Percentiles rank a stretch among this genome's conserved stretches.
These are phyloP conservation scores for Magallana ariakensis DNA, from an alignment of 1,140 invertebrate species.

Conservation along the genomic window DNA sequence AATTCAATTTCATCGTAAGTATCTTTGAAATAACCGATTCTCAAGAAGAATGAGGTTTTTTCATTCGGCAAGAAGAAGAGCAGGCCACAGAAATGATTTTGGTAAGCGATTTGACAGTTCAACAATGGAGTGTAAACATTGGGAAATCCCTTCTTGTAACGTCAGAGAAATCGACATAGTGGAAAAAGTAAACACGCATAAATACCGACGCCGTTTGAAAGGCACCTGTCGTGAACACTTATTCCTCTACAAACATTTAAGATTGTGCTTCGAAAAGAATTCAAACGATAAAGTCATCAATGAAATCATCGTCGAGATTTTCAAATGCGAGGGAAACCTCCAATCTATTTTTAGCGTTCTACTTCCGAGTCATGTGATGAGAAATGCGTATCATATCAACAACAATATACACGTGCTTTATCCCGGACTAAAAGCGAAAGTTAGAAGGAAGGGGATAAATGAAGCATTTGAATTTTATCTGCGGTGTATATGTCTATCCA, in stretches of 20 bases:
- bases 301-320: conserved; percentile 60
- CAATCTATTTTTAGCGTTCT: conserved; percentile 67
- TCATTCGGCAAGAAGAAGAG: conserved; percentile 18
- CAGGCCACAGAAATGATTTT: conserved; percentile 4
- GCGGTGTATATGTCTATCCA: conserved; percentile 51
- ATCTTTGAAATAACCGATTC: too few species aligned
- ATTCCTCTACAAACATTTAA: conserved; percentile 56
- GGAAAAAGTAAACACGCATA: conserved; percentile 44
- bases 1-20: too few species aligned
- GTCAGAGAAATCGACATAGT: conserved; percentile 38
- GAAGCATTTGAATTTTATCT: conserved; percentile 61
- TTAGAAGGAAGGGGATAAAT: conserved; percentile 35
- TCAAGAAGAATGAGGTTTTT: neutral
- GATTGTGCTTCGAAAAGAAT: conserved; percentile 58
- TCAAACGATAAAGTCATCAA: conserved; percentile 44
- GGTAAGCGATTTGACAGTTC: neutral
- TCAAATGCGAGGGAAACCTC: conserved; percentile 61
- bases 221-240: conserved; percentile 50
- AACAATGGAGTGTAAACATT: conserved; percentile 31
- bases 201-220: conserved; percentile 47
- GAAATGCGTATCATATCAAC: conserved; percentile 41
- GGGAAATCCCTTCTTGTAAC: conserved; percentile 51
- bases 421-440: conserved; percentile 46
- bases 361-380: conserved; percentile 53
- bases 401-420: conserved; percentile 57